Evolutionary conservation across 2,113 vertebrate genomes (phyloP).

Genomic region (Hydropotes inermis): DNA sequence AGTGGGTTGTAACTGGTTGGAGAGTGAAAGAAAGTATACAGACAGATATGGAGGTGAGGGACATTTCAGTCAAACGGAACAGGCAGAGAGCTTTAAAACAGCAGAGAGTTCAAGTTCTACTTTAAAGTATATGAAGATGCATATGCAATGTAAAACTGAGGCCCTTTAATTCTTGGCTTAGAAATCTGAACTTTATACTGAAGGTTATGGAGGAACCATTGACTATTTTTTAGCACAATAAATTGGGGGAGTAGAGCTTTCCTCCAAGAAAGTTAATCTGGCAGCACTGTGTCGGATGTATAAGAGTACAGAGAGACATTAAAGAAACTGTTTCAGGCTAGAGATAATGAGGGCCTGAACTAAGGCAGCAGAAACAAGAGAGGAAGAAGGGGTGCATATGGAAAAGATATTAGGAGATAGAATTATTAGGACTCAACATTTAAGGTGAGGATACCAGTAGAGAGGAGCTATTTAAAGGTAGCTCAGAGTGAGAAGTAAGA

Average conservation of each 20-base stretch:
- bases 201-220: neutral
- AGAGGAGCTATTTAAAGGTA: neutral
- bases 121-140: neutral
- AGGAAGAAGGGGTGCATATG: neutral
- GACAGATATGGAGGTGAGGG: neutral
- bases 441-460: conserved; percentile 5
- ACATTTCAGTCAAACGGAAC: neutral
- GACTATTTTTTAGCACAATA: neutral
- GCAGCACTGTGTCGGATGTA: neutral
- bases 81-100: neutral
- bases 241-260: neutral
- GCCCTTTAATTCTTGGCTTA: neutral
- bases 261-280: neutral
- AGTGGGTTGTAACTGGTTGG: neutral
- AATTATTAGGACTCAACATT: neutral
- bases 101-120: neutral
- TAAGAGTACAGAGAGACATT: conserved; percentile 15
- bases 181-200: neutral
- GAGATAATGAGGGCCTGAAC: neutral
- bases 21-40: neutral
- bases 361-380: conserved; percentile 21
- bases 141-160: neutral
- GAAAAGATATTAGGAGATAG: conserved; percentile 27
- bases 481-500: neutral
- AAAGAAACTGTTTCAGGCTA: conserved; percentile 42